These are phyloP conservation scores for Eupithecia vulgata DNA, from an alignment of 2,888 invertebrate species.

Conservation along the genomic window DNA sequence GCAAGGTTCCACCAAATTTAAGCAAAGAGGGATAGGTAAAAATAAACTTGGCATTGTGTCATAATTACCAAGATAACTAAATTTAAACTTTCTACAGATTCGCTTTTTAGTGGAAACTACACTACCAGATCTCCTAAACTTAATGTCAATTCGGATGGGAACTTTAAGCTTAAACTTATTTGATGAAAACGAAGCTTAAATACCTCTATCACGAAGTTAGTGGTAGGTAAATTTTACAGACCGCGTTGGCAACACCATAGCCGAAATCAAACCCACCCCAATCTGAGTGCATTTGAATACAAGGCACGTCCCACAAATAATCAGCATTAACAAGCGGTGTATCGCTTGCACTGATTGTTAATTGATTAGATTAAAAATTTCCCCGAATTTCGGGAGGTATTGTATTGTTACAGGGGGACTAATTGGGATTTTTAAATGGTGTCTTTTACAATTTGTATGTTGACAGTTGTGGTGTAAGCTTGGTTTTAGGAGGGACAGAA, in stretches of 20 bases:
- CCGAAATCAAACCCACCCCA: constrained; percentile 75
- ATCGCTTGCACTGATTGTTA: constrained; percentile 84
- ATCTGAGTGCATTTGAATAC: constrained; percentile 67
- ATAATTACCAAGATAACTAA: not conserved
- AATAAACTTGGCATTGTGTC: not conserved
- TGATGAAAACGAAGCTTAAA: not conserved
- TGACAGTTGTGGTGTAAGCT: constrained; percentile 57
- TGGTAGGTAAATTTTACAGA: constrained; percentile 36
- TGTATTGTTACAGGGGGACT: constrained; percentile 70
- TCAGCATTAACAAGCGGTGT: constrained; percentile 82
- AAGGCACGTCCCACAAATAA: constrained; percentile 82
- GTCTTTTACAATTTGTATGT: constrained; percentile 77
- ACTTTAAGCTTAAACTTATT: not conserved
- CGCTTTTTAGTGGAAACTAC: not conserved
- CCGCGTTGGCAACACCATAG: constrained; percentile 65
- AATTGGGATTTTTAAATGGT: constrained; percentile 74
- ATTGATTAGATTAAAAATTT: constrained; percentile 84
- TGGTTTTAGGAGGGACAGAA: not conserved
- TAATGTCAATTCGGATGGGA: not conserved
- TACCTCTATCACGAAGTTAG: not conserved
- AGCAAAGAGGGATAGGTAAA: not conserved
- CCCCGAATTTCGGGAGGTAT: constrained; percentile 68
- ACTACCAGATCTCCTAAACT: not conserved
- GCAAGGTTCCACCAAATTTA: not conserved
- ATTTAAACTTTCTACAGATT: not conserved